Base-by-base conservation (phyloP, 2,113 vertebrate species). In the Albula glossodonta region DNA sequence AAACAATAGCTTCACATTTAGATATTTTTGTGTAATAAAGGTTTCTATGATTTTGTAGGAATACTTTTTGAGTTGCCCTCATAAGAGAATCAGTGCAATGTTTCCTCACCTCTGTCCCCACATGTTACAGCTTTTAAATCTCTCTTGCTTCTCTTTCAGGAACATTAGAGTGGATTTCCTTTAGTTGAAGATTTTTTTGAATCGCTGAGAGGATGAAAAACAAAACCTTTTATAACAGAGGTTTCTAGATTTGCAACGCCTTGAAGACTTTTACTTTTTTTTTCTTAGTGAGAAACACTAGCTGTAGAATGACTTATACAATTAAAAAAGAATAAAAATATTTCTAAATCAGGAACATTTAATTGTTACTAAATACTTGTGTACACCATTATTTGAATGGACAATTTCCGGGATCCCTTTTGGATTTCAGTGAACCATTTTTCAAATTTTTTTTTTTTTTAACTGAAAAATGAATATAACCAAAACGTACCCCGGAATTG, bases 231-330 rank as follows among this genome's bases (percentile, higher is more conserved):
- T 96, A 94, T 96, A 96, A 96, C 95, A 94, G 95, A 95, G 96
- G 96, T 97, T 97, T 97, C 93, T 97, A 98, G 97, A 98, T 97
- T 97, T 97, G 95, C 97, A 96, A 94, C 95, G 90, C 97, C 98
- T 98, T 96, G 97, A 98, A 97, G 97, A 98, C 95, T 96, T 92
- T 87, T 87, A 88, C 87, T 89, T 94, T 94, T 92, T 41, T 92
- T 97, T 96, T 96, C 95, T 97, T 97, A 97, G 97, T 97, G 97
- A 95, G 95, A 97, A 98, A 99, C 98, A 99, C 98, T 98, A 98
- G 97, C 94, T 96, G 97, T 98, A 99, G 97, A 96, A 97, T 97
- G 97, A 98, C 96, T 96, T 96, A 91, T 96, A 97, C 96, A 95
- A 97, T 94, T 89, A 78, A 90, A 91, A 89, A 83, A 89, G 87